Base-by-base conservation (phyloP, 2,797 vertebrate genomes). In the Tiaroga cobitis region DNA sequence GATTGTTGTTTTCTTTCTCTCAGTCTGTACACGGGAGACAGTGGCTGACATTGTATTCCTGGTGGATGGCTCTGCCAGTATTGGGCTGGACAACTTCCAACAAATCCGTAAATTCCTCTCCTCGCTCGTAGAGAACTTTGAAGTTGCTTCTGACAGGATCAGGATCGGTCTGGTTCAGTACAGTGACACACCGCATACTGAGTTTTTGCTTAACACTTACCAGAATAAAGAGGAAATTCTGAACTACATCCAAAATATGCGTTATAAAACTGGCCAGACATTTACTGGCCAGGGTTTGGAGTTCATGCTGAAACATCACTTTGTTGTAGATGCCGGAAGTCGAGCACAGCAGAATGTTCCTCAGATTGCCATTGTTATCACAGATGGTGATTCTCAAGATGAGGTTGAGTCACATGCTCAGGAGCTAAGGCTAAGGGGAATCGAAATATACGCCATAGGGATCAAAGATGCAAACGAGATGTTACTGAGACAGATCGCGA, bases 321-420 rank as follows among this genome's bases (percentile, higher is more conserved):
- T 98, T 89, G 93, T 91, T 86, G 87, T 92, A 91, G 94, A 94
- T 72, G 93, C 96, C 0, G 97, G 97, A 90, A 97, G 97, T 94
- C 96, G 97, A 70, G 95, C 94, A 5, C 86, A 90, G 15, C 93
- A 95, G 51, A 95, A 95, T 41, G 91, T 95, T 59, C 94, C 95
- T 13, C 97, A 97, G 94, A 93, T 97, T 89, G 93, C 97, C 81
- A 85, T 97, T 93, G 96, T 97, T 65, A 90, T 99, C 74, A 97
- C 96, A 18, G 95, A 96, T 0, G 96, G 97, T 86, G 95, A 13
- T 49, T 96, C 96, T 82, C 95, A 95, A 91, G 95, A 95, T 81
- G 94, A 96, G 77, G 95, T 97, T 34, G 88, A 93, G 51, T 91
- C 95, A 87, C 96, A 96, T 39, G 94, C 96, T 76, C 93, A 92